Conservation (phyloP, 2,888 invertebrate genomes). For the Muscina levida region DNA sequence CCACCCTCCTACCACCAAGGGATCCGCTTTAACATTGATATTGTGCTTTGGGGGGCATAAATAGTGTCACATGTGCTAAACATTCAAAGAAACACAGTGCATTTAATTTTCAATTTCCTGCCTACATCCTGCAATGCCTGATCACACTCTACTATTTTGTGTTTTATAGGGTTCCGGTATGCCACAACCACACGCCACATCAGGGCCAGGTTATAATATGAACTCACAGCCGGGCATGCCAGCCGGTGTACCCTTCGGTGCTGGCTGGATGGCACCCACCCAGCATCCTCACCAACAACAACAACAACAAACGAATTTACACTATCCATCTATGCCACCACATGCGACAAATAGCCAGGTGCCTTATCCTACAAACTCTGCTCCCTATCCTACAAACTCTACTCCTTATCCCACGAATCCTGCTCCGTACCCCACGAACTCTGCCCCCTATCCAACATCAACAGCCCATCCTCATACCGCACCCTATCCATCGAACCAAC, state of each 20-base stretch:
- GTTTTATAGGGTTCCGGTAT: slow-evolving; percentile 80
- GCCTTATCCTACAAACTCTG: slow-evolving; percentile 37
- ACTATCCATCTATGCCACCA: slow-evolving; percentile 54
- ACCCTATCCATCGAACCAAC: slow-evolving; percentile 67
- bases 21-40: too few species aligned
- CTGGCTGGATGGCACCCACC: slow-evolving; percentile 75
- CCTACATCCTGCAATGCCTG: slow-evolving; percentile 1
- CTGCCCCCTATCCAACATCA: slow-evolving; percentile 51
- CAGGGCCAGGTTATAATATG: slow-evolving; percentile 68
- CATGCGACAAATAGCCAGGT: slow-evolving; percentile 42
- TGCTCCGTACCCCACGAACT: slow-evolving; percentile 45
- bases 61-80: background rate
- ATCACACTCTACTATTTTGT: slow-evolving; percentile 48
- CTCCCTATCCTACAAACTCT: slow-evolving; percentile 65
- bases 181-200: slow-evolving; percentile 73
- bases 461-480: slow-evolving; percentile 54
- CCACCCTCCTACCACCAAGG: background rate
- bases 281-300: slow-evolving; percentile 72
- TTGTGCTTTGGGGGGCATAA: background rate
- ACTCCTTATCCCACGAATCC: slow-evolving; percentile 52
- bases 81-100: slow-evolving; percentile 38
- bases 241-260: slow-evolving; percentile 76
- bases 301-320: slow-evolving; percentile 53
- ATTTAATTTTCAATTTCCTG: slow-evolving; percentile 2
- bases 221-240: slow-evolving; percentile 66